phyloP scores from a whole-genome alignment of 2,888 invertebrate species.

The Latrodectus elegans region DNA sequence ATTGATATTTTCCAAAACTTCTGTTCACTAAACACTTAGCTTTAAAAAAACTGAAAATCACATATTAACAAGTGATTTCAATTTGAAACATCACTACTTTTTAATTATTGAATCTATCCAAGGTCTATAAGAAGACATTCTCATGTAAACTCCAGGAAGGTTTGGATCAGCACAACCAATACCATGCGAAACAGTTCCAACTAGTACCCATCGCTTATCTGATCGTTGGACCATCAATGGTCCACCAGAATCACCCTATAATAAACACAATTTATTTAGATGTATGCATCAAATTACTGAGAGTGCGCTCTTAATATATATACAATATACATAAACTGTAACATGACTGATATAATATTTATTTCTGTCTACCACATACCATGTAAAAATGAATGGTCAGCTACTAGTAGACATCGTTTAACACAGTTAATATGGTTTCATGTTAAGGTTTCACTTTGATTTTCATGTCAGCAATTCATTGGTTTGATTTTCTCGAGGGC shows the following conservation, averaged over 20 bases:
- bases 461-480: too few relatives aligned
- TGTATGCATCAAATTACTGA: too few relatives aligned
- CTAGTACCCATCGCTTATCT: constrained; percentile 86
- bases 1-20: too few relatives aligned
- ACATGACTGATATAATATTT: not conserved
- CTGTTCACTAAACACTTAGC: too few relatives aligned
- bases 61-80: not conserved
- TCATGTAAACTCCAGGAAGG: constrained; percentile 94
- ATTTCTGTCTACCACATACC: too few relatives aligned
- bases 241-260: constrained; percentile 92
- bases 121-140: constrained; percentile 91
- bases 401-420: too few relatives aligned
- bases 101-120: constrained; percentile 82
- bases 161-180: constrained; percentile 94
- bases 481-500: too few relatives aligned
- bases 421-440: too few relatives aligned
- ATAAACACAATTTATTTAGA: not conserved
- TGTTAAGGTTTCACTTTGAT: too few relatives aligned
- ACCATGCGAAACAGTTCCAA: constrained; percentile 94
- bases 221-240: constrained; percentile 88
- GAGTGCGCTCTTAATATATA: too few relatives aligned
- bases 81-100: constrained; percentile 1
- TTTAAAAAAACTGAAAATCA: not conserved
- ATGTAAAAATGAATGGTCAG: too few relatives aligned
- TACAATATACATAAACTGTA: not conserved